phyloP scores from a whole-genome alignment of 2,888 invertebrate species.

The Caenorhabditis angaria region DNA sequence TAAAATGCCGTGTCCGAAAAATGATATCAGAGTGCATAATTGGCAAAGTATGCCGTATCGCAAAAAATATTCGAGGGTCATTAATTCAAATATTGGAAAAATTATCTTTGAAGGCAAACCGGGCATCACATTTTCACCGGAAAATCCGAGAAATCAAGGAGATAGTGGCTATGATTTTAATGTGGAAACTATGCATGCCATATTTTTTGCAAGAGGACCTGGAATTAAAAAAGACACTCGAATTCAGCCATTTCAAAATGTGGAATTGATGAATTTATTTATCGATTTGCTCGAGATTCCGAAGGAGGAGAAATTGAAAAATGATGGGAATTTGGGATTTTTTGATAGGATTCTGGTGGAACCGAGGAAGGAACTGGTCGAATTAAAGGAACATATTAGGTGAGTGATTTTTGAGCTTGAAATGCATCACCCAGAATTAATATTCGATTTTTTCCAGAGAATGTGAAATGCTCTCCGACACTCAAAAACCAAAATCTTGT shows the following conservation, averaged over 20 bases:
- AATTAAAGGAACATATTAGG: constrained; percentile 9
- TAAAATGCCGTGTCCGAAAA: too few relatives aligned
- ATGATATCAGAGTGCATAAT: constrained; percentile 55
- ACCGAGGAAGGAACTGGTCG: constrained; percentile 12
- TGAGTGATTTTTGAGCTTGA: background rate
- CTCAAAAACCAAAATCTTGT: background rate
- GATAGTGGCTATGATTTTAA: constrained; percentile 69
- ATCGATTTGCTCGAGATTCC: constrained; percentile 39
- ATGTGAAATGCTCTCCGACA: background rate
- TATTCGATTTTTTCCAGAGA: background rate
- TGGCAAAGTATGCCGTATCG: constrained; percentile 51
- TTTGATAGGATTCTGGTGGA: constrained; percentile 42
- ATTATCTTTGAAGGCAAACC: constrained; percentile 60
- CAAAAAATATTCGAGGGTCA: constrained; percentile 61
- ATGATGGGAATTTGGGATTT: constrained; percentile 62
- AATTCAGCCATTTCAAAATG: constrained; percentile 65
- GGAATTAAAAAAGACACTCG: constrained; percentile 52
- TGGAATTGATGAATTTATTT: constrained; percentile 64
- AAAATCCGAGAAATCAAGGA: constrained; percentile 49
- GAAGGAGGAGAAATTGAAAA: constrained; percentile 42
- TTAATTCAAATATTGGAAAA: constrained; percentile 61
- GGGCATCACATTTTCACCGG: constrained; percentile 58
- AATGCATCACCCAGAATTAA: background rate
- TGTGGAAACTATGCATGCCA: constrained; percentile 60
- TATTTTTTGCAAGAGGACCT: constrained; percentile 68